phyloP scores from a whole-genome alignment of 2,888 invertebrate species.

The Dryocosmus kuriphilus region DNA sequence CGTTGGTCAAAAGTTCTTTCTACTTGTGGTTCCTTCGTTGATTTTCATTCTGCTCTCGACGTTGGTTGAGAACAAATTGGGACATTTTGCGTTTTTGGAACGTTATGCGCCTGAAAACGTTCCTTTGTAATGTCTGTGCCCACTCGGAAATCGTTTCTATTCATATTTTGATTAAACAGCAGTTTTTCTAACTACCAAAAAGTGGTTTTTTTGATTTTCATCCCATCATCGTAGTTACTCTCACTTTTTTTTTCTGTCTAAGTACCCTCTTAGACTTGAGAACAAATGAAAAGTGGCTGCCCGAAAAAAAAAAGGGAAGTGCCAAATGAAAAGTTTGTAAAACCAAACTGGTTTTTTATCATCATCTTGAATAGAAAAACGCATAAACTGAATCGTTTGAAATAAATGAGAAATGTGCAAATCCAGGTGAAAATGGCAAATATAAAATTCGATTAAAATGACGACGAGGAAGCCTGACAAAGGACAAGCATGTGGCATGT shows the following conservation, averaged over 20 bases:
- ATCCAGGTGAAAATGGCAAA: not conserved
- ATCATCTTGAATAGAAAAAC: not conserved
- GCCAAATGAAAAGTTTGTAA: slow-evolving; percentile 2
- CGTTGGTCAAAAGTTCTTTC: not conserved
- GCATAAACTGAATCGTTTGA: not conserved
- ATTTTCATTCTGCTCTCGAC: slow-evolving; percentile 17
- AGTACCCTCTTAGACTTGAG: slow-evolving; percentile 39
- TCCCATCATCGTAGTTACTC: slow-evolving; percentile 21
- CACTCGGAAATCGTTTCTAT: too few relatives aligned
- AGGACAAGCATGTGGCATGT: slow-evolving; percentile 24
- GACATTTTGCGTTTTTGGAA: too few relatives aligned
- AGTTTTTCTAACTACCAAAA: too few relatives aligned
- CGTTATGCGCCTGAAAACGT: too few relatives aligned
- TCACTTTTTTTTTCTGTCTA: slow-evolving; percentile 33
- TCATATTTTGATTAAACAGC: too few relatives aligned
- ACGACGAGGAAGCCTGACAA: slow-evolving; percentile 13
- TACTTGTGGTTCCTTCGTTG: not conserved
- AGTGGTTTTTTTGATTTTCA: slow-evolving; percentile 22
- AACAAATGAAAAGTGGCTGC: slow-evolving; percentile 33
- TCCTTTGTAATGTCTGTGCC: too few relatives aligned
- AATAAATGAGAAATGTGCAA: not conserved
- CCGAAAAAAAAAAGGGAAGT: slow-evolving; percentile 24
- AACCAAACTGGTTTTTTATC: not conserved
- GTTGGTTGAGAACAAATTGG: too few relatives aligned
- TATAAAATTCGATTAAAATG: slow-evolving; percentile 15